Evolutionary conservation across 1,140 invertebrate species (phyloP).

Genomic region (Sweltsa coloradensis): DNA sequence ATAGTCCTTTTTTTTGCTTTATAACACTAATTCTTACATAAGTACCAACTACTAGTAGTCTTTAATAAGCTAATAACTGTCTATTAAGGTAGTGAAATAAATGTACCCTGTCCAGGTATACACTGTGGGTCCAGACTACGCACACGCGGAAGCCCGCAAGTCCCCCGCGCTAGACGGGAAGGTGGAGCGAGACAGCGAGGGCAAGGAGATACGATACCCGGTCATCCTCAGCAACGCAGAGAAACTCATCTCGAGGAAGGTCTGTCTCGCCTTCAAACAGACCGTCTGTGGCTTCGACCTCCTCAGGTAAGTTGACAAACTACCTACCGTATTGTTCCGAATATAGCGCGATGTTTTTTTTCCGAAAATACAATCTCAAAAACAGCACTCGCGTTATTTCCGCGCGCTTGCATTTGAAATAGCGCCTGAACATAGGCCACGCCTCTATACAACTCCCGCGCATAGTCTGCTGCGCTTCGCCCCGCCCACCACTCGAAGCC

Average conservation of each 20-base stretch:
- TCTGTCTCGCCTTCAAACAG: slow-evolving; percentile 97
- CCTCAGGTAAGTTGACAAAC: slow-evolving; percentile 55
- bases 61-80: neutral
- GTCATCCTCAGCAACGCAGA: slow-evolving; percentile 95
- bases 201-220: slow-evolving; percentile 97
- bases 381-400: too few relatives aligned
- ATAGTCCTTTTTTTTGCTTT: neutral
- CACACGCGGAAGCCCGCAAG: slow-evolving; percentile 97
- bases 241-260: slow-evolving; percentile 97
- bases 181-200: slow-evolving; percentile 95
- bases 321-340: too few relatives aligned
- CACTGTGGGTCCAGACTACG: slow-evolving; percentile 95
- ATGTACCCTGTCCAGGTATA: slow-evolving; percentile 71
- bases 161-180: slow-evolving; percentile 96
- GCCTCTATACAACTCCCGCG: too few relatives aligned
- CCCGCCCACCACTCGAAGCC: too few relatives aligned
- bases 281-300: slow-evolving; percentile 99
- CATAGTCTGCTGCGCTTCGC: too few relatives aligned
- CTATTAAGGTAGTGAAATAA: neutral
- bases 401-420: too few relatives aligned
- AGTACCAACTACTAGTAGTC: neutral
- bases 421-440: too few relatives aligned
- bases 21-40: too few relatives aligned
- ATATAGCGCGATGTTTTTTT: too few relatives aligned
- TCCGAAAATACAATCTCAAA: too few relatives aligned